Conservation (phyloP, 2,797 vertebrate genomes). For the Mormyrus proboscirostris region DNA sequence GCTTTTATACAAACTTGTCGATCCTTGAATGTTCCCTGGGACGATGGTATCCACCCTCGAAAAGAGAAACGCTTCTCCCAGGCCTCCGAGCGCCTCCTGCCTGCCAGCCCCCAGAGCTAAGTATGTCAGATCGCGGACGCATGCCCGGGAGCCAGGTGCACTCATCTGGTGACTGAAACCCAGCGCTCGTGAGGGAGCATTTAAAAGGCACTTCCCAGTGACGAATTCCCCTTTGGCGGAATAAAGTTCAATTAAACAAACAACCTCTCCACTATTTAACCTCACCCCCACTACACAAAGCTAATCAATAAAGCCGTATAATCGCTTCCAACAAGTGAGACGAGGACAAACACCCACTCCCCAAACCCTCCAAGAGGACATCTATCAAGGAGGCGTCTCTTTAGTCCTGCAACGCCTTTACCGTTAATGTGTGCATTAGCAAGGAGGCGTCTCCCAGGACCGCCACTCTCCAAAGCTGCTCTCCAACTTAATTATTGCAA, state of each 20-base stretch:
- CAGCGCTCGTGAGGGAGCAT: constrained; percentile 39
- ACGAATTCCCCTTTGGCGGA: constrained; percentile 39
- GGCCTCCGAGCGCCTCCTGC: not conserved
- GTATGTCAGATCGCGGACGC: not conserved
- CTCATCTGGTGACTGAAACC: constrained; percentile 6
- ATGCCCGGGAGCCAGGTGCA: not conserved
- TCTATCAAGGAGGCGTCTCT: constrained; percentile 26
- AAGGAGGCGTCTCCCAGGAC: constrained; percentile 42
- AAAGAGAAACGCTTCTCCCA: not conserved
- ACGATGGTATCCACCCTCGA: not conserved
- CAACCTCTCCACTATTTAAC: constrained; percentile 41
- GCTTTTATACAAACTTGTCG: not conserved
- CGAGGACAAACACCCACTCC: constrained; percentile 17
- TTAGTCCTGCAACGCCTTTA: constrained; percentile 41
- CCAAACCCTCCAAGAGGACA: not conserved
- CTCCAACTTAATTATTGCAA: constrained; percentile 48
- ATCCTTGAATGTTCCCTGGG: not conserved
- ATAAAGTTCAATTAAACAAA: constrained; percentile 50
- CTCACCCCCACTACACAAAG: constrained; percentile 32
- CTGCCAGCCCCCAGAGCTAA: not conserved
- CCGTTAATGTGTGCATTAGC: constrained; percentile 53
- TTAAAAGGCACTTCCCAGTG: constrained; percentile 40
- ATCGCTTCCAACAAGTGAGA: constrained; percentile 32
- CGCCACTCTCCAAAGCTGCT: constrained; percentile 29
- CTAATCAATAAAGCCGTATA: constrained; percentile 41